Conservation (phyloP, 2,888 invertebrate species). For the Epistrophe grossulariae region DNA sequence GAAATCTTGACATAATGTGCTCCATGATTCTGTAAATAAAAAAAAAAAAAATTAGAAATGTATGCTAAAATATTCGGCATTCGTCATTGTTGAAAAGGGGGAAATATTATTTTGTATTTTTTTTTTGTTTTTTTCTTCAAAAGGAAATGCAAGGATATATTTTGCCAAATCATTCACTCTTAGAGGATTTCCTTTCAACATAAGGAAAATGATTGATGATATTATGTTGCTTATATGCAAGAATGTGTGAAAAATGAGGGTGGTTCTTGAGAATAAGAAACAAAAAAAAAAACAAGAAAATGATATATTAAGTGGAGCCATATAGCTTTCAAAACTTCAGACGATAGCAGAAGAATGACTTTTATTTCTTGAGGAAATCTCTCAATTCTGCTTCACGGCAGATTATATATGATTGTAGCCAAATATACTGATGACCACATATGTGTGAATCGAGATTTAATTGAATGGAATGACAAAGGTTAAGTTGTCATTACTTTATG, state of each 20-base stretch:
- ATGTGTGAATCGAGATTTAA: not conserved
- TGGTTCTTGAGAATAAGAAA: conserved; percentile 7
- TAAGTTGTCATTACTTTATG: conserved; percentile 4
- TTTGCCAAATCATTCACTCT: conserved; percentile 52
- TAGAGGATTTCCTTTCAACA: conserved; percentile 12
- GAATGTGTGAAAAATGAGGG: conserved; percentile 51
- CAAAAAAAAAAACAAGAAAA: not conserved
- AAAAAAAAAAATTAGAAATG: conserved; percentile 45
- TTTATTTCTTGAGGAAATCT: conserved; percentile 3
- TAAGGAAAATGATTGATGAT: conserved; percentile 61
- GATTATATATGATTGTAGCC: conserved; percentile 22
- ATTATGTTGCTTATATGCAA: conserved; percentile 31
- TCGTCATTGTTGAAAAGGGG: conserved; percentile 40
- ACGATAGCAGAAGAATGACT: conserved; percentile 50
- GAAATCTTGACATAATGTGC: conserved; percentile 81
- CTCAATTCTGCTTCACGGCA: not conserved
- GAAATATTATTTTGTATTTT: not conserved
- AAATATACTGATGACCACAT: conserved; percentile 11
- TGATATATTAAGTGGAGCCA: conserved; percentile 43
- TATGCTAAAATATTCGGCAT: conserved; percentile 49
- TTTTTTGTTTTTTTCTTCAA: not conserved
- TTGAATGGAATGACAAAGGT: conserved; percentile 20
- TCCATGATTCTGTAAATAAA: conserved; percentile 79
- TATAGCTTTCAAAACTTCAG: not conserved
- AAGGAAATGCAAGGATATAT: conserved; percentile 20